A percentile compares a stretch with the other conserved stretches of the same genome.
These are phyloP conservation scores for Drosophila prolongata DNA, from an alignment of 2,888 invertebrate species.

Conservation along the genomic window DNA sequence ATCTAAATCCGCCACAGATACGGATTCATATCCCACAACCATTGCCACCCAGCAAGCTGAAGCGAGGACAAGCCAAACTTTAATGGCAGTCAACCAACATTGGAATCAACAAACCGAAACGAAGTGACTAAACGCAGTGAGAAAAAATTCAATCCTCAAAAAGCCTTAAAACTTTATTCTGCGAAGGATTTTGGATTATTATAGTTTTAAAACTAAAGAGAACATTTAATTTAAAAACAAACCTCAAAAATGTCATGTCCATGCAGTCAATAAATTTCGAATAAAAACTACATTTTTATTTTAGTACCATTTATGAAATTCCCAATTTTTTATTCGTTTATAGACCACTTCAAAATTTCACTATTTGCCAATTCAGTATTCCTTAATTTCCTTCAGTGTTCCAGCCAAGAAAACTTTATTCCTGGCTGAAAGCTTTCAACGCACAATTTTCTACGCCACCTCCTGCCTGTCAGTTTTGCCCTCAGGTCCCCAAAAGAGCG, in stretches of 20 bases:
- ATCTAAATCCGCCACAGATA: slow-evolving; percentile 62
- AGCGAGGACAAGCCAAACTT: slow-evolving; percentile 60
- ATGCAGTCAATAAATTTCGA: too few species aligned
- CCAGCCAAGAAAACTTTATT: slow-evolving; percentile 51
- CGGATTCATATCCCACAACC: not conserved
- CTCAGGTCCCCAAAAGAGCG: not conserved
- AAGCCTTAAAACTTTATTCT: too few species aligned
- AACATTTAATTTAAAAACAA: not conserved
- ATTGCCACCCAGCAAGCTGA: not conserved
- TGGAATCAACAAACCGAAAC: slow-evolving; percentile 71
- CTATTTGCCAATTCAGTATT: too few species aligned
- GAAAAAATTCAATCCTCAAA: not conserved
- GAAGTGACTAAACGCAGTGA: slow-evolving; percentile 38
- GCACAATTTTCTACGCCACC: slow-evolving; percentile 56
- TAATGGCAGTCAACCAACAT: slow-evolving; percentile 57
- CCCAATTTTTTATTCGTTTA: too few species aligned
- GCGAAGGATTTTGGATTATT: too few species aligned
- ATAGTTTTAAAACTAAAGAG: not conserved
- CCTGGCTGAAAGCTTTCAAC: slow-evolving; percentile 63
- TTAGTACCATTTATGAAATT: too few species aligned
- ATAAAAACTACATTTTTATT: too few species aligned
- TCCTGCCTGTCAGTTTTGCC: not conserved
- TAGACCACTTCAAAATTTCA: too few species aligned
- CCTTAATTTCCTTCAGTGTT: slow-evolving; percentile 13
- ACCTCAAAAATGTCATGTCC: not conserved